Conservation (phyloP, 2,888 invertebrate genomes). For the Cataglyphis livida region DNA sequence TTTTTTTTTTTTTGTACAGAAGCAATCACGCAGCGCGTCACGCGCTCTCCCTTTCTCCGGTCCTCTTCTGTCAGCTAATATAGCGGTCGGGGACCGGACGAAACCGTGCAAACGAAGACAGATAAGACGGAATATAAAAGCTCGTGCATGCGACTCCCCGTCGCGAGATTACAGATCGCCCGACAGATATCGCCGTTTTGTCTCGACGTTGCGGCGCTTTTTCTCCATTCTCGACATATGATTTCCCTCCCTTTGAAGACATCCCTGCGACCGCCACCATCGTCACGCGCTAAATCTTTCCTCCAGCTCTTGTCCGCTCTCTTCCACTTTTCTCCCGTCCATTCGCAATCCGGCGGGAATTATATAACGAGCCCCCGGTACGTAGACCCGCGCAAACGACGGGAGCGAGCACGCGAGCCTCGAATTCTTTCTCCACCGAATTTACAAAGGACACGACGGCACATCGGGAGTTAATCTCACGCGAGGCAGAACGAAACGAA, state of each 20-base stretch:
- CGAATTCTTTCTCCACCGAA: constrained; percentile 64
- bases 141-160: constrained; percentile 42
- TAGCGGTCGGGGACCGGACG: constrained; percentile 38
- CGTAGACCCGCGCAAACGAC: constrained; percentile 41
- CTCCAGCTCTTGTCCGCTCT: not conserved
- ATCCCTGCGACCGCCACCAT: not conserved
- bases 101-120: constrained; percentile 44
- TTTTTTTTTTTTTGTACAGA: constrained; percentile 30
- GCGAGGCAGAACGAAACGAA: constrained; percentile 62
- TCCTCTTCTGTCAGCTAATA: constrained; percentile 36
- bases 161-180: constrained; percentile 64
- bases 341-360: constrained; percentile 55
- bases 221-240: constrained; percentile 66
- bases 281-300: not conserved
- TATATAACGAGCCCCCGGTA: constrained; percentile 61
- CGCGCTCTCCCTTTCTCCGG: constrained; percentile 45
- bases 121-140: constrained; percentile 30
- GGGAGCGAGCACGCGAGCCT: constrained; percentile 52
- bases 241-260: constrained; percentile 71
- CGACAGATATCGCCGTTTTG: constrained; percentile 43
- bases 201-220: constrained; percentile 41
- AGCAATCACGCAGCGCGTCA: constrained; percentile 48
- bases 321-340: not conserved
- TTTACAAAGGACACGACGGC: constrained; percentile 70
- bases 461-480: constrained; percentile 69